Conservation (phyloP, 2,888 invertebrate species). For the Himalopsyche japonica region DNA sequence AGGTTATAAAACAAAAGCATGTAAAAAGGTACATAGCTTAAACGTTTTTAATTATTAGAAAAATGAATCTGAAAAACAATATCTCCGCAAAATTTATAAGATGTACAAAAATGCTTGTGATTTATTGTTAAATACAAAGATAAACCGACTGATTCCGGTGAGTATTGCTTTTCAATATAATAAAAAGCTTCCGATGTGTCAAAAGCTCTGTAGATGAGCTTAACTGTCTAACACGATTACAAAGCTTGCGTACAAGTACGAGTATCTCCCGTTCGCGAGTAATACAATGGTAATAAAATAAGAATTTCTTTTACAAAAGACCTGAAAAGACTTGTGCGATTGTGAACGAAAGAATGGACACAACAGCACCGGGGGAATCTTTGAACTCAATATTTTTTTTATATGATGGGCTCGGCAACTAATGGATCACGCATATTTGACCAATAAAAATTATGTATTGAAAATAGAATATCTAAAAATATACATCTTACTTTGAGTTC, state of each 20-base stretch:
- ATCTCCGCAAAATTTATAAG: too few species aligned
- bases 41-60: too few species aligned
- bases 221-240: background rate
- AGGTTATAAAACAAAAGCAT: too few species aligned
- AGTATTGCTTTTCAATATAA: too few species aligned
- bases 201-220: background rate
- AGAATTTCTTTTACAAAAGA: slow-evolving; percentile 15
- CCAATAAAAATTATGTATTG: background rate
- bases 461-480: too few species aligned
- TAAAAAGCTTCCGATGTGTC: slow-evolving; percentile 17
- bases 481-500: too few species aligned
- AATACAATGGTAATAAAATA: slow-evolving; percentile 33
- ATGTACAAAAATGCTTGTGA: too few species aligned
- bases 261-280: background rate
- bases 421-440: background rate
- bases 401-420: background rate
- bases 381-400: background rate
- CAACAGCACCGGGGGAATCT: slow-evolving; percentile 15
- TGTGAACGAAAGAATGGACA: slow-evolving; percentile 18
- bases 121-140: too few species aligned
- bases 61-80: too few species aligned
- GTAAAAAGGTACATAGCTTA: too few species aligned
- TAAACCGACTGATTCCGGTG: too few species aligned
- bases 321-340: slow-evolving; percentile 26
- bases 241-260: background rate